Evolutionary conservation across 2,113 vertebrate genomes (phyloP).

Genomic region (Plectropomus leopardus): DNA sequence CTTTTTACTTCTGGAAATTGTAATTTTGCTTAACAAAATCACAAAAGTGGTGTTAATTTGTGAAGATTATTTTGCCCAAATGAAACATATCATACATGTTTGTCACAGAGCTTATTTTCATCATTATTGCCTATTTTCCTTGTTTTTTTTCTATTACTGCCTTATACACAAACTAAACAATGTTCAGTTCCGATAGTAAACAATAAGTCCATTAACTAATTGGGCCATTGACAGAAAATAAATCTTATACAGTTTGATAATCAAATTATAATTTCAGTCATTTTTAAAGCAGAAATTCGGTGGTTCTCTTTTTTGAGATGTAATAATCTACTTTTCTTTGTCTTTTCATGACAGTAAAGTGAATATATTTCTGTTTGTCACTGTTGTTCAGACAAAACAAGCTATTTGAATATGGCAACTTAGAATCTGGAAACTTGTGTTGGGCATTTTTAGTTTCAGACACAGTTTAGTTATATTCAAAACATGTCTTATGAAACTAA

Average conservation of each 20-base stretch:
- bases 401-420: background rate
- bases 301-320: background rate
- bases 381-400: background rate
- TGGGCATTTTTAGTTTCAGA: background rate
- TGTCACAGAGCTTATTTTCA: too few species aligned
- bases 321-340: background rate
- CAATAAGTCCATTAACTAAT: background rate
- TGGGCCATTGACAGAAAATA: background rate
- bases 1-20: too few species aligned
- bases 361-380: background rate
- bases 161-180: background rate
- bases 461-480: background rate
- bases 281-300: background rate
- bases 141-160: too few species aligned
- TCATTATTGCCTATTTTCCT: too few species aligned
- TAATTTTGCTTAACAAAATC: too few species aligned
- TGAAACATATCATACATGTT: too few species aligned
- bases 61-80: too few species aligned
- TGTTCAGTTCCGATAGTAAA: background rate
- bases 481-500: background rate
- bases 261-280: background rate
- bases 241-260: background rate
- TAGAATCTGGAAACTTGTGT: background rate
- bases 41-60: too few species aligned
- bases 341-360: background rate